A percentile compares a stretch with the other conserved stretches of the same genome.
phyloP scores from a whole-genome alignment of 2,888 invertebrate species.

The Cynaeus angustus region DNA sequence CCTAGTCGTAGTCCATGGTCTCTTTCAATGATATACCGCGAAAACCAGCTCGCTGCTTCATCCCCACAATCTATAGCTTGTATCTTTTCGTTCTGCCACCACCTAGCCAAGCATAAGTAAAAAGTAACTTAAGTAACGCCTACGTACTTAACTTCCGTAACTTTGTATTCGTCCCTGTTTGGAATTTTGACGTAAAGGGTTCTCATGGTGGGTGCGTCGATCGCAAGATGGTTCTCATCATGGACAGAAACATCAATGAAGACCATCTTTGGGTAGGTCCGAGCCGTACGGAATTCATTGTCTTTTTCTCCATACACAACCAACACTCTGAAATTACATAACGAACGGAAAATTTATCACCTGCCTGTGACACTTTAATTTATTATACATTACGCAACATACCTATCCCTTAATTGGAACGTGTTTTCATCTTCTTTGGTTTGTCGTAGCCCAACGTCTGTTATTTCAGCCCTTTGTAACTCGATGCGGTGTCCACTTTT shows the following conservation, averaged over 20 bases:
- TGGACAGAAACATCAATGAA: constrained; percentile 69
- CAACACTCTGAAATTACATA: constrained; percentile 66
- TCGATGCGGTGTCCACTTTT: constrained; percentile 68
- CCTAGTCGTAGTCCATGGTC: constrained; percentile 66
- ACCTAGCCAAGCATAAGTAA: constrained; percentile 15
- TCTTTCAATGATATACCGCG: constrained; percentile 68
- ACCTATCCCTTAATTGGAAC: constrained; percentile 65
- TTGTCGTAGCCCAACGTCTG: constrained; percentile 64
- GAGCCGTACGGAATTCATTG: constrained; percentile 69
- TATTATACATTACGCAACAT: background rate
- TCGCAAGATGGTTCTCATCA: constrained; percentile 68
- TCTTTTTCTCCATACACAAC: constrained; percentile 70
- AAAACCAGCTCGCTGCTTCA: constrained; percentile 77
- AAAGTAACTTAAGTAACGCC: constrained; percentile 3
- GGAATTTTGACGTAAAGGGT: constrained; percentile 70
- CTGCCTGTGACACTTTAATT: background rate
- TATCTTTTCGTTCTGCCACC: constrained; percentile 65
- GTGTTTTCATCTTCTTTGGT: constrained; percentile 56
- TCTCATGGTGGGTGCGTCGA: constrained; percentile 72
- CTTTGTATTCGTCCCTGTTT: constrained; percentile 54
- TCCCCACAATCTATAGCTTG: constrained; percentile 78
- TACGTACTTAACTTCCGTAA: constrained; percentile 57
- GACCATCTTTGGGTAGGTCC: constrained; percentile 71
- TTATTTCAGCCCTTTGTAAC: constrained; percentile 63
- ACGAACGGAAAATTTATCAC: constrained; percentile 25